Conservation (phyloP, 2,113 vertebrate genomes). For the Pterocles orientalis region DNA sequence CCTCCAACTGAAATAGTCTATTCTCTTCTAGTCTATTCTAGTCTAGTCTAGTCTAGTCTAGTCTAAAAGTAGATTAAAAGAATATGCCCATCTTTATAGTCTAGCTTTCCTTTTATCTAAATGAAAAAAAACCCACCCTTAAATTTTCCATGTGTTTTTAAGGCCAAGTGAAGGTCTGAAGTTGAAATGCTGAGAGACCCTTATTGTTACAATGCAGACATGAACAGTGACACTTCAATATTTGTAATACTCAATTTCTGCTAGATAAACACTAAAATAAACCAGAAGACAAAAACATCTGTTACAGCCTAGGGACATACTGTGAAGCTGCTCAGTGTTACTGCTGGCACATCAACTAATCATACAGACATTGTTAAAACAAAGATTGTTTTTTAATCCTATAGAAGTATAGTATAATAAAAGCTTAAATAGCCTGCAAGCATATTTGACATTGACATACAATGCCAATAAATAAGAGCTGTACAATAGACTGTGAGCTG, state of each 20-base stretch:
- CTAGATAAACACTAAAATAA: constrained; percentile 45
- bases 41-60: not conserved
- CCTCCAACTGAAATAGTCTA: not conserved
- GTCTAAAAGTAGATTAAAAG: not conserved
- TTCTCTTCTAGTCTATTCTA: not conserved
- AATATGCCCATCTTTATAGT: not conserved
- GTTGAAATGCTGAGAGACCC: not conserved
- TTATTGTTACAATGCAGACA: not conserved
- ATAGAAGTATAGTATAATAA: constrained; percentile 57
- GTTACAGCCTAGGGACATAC: constrained; percentile 30
- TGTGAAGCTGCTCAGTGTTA: constrained; percentile 30
- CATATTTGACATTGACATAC: constrained; percentile 43
- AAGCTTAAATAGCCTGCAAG: constrained; percentile 53
- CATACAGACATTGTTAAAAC: constrained; percentile 49
- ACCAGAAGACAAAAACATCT: constrained; percentile 51
- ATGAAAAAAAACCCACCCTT: not conserved
- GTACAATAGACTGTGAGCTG: not conserved
- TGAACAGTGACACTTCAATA: not conserved
- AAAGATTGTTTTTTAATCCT: constrained; percentile 61
- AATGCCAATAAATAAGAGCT: constrained; percentile 41
- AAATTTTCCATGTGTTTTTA: not conserved
- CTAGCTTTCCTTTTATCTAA: not conserved
- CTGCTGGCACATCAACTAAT: constrained; percentile 27
- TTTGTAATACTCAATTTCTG: constrained; percentile 58
- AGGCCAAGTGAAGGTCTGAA: not conserved